A percentile compares a stretch with the other conserved stretches of the same genome.
These are phyloP conservation scores for Ganaspis sp. DNA, from an alignment of 1,140 invertebrate species.

Conservation along the genomic window DNA sequence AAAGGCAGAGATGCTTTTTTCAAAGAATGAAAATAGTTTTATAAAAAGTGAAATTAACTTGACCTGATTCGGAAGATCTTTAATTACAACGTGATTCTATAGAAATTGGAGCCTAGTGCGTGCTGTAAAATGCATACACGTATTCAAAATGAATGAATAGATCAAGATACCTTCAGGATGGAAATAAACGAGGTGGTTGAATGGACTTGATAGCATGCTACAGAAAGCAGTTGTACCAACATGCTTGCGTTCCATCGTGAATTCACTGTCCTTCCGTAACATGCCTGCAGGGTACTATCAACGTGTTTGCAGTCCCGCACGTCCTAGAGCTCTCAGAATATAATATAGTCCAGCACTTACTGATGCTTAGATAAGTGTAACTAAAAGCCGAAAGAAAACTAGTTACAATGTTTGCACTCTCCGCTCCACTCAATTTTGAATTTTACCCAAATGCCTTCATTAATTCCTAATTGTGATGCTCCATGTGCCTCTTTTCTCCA, in stretches of 20 bases:
- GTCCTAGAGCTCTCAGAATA: neutral
- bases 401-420: neutral
- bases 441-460: neutral
- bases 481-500: neutral
- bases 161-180: slow-evolving; percentile 24
- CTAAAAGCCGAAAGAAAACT: neutral
- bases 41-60: too few relatives aligned
- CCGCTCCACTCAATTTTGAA: neutral
- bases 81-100: neutral
- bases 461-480: neutral
- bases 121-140: neutral
- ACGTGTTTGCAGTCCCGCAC: neutral
- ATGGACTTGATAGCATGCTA: slow-evolving; percentile 1
- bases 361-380: neutral
- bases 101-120: neutral
- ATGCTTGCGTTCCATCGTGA: slow-evolving; percentile 6
- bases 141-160: slow-evolving; percentile 18
- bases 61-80: too few relatives aligned
- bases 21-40: too few relatives aligned
- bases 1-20: too few relatives aligned
- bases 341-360: neutral
- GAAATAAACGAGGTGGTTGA: slow-evolving; percentile 19
- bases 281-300: slow-evolving; percentile 20
- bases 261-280: neutral
- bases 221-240: slow-evolving; percentile 23